Evolutionary conservation across 37 sponge, comb jelly and placozoan genomes (phyloP), one percentile per base, ranked within the genome.

Genomic region (Hormiphora californensis): DNA sequence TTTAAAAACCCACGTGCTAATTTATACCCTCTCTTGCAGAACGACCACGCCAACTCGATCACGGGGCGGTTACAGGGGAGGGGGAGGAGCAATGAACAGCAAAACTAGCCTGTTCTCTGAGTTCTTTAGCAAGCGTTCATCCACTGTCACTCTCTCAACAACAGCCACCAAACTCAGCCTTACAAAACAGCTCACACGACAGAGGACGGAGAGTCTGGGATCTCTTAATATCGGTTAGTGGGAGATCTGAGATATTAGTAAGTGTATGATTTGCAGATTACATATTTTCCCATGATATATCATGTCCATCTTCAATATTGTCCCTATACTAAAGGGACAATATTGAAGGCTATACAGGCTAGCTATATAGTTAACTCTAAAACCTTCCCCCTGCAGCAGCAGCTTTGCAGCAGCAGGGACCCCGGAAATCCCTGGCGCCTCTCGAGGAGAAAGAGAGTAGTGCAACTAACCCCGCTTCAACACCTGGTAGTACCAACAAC

Each of bases 171-270:
- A 73, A 36, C 28, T 73, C 28, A 40, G 44, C 25, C 46, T 73
- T 1, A 73, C 81, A 41, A 73, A 73, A 30, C 81, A 73, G 81
- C 46, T 73, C 17, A 73, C 81, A 23, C 41, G 81, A 7, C 81
- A 73, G 23, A 1, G 81, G 46, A 40, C 81, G 1, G 46, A 73
- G 46, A 73, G 81, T 28, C 40, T 43, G 4, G 81, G 38, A 8
- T 73, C 81, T 25, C 43, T 73, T 27, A 41, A 17, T 15, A 22
- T 36, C 4, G 81, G 81, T 73, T 31, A 17, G 68, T 65, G 17
- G 3, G 31, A 57, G 22, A 25, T 5, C 11, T 25, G n/a, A n/a
- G n/a, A n/a, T n/a, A n/a, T n/a, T n/a, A n/a, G n/a, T n/a, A n/a
- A n/a, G n/a, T n/a, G n/a, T n/a, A n/a, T n/a, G n/a, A n/a, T n/a